Evolutionary conservation across 2,113 vertebrate species (phyloP), one percentile per base, ranked within the genome.

Genomic region (Hippocampus mohnikei): DNA sequence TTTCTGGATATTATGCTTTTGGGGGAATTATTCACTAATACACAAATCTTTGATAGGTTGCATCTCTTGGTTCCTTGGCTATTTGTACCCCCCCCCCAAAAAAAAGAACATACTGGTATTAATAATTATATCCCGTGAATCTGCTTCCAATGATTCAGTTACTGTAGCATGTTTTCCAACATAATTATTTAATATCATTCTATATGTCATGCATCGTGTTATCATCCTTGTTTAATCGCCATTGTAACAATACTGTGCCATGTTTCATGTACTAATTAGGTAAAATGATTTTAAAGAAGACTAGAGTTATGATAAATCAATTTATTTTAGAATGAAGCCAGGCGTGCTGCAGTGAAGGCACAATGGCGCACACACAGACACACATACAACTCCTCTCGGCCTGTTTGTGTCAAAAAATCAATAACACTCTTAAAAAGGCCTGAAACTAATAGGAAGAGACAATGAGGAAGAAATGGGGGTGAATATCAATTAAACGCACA

Each of bases 261-360:
- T 79, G 72, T 79, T 77, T 79, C 85, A 79, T 86, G 21, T 78
- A 77, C 82, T 82, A 88, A 88, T 91, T 89, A 89, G 86, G 80
- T 75, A 85, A 75, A 80, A 71, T 87, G 74, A 84, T 81, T 81
- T 67, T 67, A 11, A 55, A 55, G 66, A 84, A 69, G 71, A 70
- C 70, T 67, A 66, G 70, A 53, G 75, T 75, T 58, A 69, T 66
- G 66, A 73, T 72, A 87, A 78, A 85, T 73, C 66, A 80, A 70
- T 85, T 70, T 80, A 80, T 87, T 84, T 86, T 71, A 23, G 69
- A 85, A 81, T 0, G 70, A 67, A 74, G 81, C 82, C 71, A 78
- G 64, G 71, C 66, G 66, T 70, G 78, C 73, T 69, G 15, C 21
- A 10, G 48, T 71, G 64, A 71, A 73, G 63, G 67, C 42, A 66